These are phyloP conservation scores for Apogon hyalosoma DNA, from an alignment of 2,797 vertebrate genomes.

Conservation along the genomic window DNA sequence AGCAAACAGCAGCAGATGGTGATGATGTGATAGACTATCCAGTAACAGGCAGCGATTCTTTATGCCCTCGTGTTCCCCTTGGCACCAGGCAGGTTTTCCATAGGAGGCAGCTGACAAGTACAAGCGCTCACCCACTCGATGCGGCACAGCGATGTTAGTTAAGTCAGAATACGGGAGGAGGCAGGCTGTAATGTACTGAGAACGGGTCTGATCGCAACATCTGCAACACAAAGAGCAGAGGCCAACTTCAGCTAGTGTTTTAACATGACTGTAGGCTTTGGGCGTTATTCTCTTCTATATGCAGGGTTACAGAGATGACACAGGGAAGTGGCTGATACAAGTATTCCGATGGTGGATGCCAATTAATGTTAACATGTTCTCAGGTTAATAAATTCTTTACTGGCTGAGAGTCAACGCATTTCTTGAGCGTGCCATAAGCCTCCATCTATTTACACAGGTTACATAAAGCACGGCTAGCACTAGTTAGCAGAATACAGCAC, in stretches of 20 bases:
- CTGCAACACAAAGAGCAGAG: constrained; percentile 11
- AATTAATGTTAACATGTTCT: no score
- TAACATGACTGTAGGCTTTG: background rate
- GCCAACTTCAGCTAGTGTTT: constrained; percentile 4
- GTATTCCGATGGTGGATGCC: no score
- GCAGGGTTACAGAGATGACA: no score
- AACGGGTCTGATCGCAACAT: constrained; percentile 19
- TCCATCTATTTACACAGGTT: no score
- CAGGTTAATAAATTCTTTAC: no score
- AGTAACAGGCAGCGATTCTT: constrained; percentile 48
- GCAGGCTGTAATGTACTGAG: constrained; percentile 17
- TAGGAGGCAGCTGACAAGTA: constrained; percentile 45
- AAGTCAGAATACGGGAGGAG: constrained; percentile 8
- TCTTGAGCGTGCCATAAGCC: no score
- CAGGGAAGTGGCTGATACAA: no score
- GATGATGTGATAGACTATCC: constrained; percentile 41
- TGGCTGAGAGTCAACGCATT: no score
- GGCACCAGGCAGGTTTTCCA: constrained; percentile 41
- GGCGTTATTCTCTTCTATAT: no score
- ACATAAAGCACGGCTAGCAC: no score
- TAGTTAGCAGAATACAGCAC: no score
- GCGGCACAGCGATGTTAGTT: constrained; percentile 14
- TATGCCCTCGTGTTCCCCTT: constrained; percentile 66
- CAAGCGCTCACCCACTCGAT: constrained; percentile 33
- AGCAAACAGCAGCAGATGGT: constrained; percentile 57